Conservation (phyloP, 2,888 invertebrate genomes). For the Sinohyriopsis cumingii region DNA sequence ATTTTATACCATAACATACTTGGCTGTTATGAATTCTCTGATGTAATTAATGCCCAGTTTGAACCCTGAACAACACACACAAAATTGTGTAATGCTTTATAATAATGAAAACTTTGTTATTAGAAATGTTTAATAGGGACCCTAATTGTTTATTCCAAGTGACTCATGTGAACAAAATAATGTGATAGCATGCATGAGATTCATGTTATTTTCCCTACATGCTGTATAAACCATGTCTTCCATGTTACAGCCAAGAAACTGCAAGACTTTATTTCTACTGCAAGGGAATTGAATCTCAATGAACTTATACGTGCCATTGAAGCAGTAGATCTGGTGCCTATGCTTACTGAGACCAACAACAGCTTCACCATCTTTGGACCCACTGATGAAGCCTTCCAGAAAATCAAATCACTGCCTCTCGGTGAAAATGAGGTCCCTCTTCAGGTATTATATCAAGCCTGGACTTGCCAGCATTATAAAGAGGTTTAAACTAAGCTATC, state of each 20-base stretch:
- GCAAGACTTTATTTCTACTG: slow-evolving; percentile 75
- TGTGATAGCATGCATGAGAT: too few species aligned
- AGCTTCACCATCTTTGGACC: slow-evolving; percentile 60
- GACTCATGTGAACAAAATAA: too few species aligned
- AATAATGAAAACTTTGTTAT: too few species aligned
- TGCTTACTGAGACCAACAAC: slow-evolving; percentile 71
- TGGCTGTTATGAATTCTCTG: background rate
- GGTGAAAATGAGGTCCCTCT: slow-evolving; percentile 5
- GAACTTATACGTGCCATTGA: slow-evolving; percentile 75
- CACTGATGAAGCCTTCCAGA: slow-evolving; percentile 58
- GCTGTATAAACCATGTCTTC: slow-evolving; percentile 1
- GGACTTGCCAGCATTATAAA: background rate
- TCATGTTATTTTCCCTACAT: too few species aligned
- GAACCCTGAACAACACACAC: background rate
- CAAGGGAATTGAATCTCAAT: slow-evolving; percentile 76
- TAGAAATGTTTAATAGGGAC: too few species aligned
- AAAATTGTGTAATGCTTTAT: too few species aligned
- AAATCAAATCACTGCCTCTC: slow-evolving; percentile 10
- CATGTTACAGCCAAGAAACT: slow-evolving; percentile 73
- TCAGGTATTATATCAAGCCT: slow-evolving; percentile 17
- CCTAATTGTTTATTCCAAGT: too few species aligned
- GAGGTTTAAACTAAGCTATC: background rate
- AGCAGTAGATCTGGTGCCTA: slow-evolving; percentile 74
- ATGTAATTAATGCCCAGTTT: slow-evolving; percentile 1
- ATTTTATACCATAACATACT: background rate